Evolutionary conservation across 2,113 vertebrate species (phyloP).

Genomic region (Apteryx mantelli): DNA sequence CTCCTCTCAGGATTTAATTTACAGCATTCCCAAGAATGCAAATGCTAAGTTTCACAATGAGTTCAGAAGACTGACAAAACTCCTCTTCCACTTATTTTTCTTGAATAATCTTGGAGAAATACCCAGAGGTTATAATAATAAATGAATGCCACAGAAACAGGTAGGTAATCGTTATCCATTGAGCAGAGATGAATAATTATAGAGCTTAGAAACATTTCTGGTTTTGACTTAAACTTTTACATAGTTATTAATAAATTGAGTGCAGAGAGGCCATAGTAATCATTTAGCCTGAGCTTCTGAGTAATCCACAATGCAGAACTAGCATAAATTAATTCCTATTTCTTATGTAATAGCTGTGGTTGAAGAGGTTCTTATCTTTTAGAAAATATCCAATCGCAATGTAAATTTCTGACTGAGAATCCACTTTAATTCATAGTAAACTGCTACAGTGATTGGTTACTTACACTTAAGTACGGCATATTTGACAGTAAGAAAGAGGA

Average conservation of each 20-base stretch:
- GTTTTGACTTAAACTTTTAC: neutral
- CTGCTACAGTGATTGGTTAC: neutral
- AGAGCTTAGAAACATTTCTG: neutral
- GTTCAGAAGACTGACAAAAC: neutral
- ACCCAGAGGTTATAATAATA: neutral
- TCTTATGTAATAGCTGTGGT: neutral
- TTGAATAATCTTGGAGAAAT: neutral
- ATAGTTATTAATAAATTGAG: neutral
- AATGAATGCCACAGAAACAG: neutral
- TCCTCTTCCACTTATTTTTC: neutral
- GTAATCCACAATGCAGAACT: neutral
- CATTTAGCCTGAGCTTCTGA: neutral
- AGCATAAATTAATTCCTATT: neutral
- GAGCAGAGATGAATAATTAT: neutral
- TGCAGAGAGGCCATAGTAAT: neutral
- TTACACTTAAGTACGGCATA: neutral
- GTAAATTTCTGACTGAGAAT: neutral
- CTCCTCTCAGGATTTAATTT: neutral
- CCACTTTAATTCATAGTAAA: neutral
- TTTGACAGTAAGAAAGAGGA: neutral
- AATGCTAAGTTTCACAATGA: neutral
- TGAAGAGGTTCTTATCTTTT: neutral
- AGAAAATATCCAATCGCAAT: fast-evolving
- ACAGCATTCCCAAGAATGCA: neutral
- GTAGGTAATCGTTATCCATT: neutral